These are phyloP conservation scores for Gopherus evgoodei DNA, from an alignment of 2,113 vertebrate species.

Conservation along the genomic window DNA sequence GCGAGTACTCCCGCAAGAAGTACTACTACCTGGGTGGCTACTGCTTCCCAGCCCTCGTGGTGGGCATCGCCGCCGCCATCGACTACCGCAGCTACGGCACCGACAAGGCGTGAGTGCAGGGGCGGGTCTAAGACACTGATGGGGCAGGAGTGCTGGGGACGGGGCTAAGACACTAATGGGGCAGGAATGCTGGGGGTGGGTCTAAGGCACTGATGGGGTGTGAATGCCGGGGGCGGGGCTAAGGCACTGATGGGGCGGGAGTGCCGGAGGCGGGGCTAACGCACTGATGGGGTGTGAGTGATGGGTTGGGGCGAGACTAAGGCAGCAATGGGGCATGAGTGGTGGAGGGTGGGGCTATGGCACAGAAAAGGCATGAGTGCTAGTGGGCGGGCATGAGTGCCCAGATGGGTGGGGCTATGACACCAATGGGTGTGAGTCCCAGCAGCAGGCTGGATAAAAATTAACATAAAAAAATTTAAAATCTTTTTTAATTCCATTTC, in stretches of 20 bases:
- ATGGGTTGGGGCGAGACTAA: not conserved
- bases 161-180: not conserved
- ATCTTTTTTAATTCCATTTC: not conserved
- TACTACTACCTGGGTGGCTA: slow-evolving; percentile 96
- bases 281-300: not conserved
- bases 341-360: not conserved
- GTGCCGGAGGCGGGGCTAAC: not conserved
- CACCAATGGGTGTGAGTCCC: not conserved
- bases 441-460: not conserved
- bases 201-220: not conserved
- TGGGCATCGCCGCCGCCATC: slow-evolving; percentile 92
- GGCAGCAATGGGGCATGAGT: not conserved
- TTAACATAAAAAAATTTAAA: too few species aligned
- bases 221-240: not conserved
- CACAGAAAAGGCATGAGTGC: not conserved
- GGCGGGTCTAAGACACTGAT: not conserved
- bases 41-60: slow-evolving; percentile 93
- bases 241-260: too few species aligned
- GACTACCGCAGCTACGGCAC: slow-evolving; percentile 97
- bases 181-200: not conserved
- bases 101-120: slow-evolving; percentile 89
- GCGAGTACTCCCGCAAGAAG: slow-evolving; percentile 91
- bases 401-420: not conserved
- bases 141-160: not conserved
- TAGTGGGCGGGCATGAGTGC: not conserved